A percentile compares a stretch with the other conserved stretches of the same genome.
phyloP scores from a whole-genome alignment of 1,140 invertebrate species.

The Drosophila nigrodunni region DNA sequence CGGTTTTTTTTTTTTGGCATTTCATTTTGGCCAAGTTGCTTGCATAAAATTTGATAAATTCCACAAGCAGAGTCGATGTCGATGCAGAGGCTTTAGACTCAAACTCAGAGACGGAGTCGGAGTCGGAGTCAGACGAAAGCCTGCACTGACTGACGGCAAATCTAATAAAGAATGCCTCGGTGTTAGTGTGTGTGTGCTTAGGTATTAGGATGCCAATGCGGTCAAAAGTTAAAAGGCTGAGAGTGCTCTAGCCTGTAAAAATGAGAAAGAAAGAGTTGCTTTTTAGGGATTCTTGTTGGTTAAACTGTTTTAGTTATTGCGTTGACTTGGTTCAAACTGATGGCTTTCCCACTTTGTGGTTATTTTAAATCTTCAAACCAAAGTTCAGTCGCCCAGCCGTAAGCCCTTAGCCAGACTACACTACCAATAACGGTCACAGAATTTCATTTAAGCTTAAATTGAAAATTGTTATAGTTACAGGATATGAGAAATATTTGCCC shows the following conservation, averaged over 20 bases:
- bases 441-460: slow-evolving; percentile 39
- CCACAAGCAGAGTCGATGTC: slow-evolving; percentile 15
- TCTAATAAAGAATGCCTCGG: slow-evolving; percentile 63
- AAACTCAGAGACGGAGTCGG: no score
- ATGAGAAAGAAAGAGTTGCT: slow-evolving; percentile 17
- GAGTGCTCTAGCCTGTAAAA: slow-evolving; percentile 47
- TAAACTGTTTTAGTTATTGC: slow-evolving; percentile 43
- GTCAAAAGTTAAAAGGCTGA: slow-evolving; percentile 60
- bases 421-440: slow-evolving; percentile 1
- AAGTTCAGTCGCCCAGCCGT: background rate
- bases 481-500: slow-evolving; percentile 16
- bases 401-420: background rate
- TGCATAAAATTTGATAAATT: slow-evolving; percentile 80
- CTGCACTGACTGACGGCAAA: slow-evolving; percentile 59
- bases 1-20: background rate
- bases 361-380: slow-evolving; percentile 38
- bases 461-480: slow-evolving; percentile 20
- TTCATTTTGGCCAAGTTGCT: slow-evolving; percentile 52
- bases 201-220: slow-evolving; percentile 44
- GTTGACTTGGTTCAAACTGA: slow-evolving; percentile 17
- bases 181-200: slow-evolving; percentile 11
- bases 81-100: background rate
- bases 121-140: background rate
- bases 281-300: slow-evolving; percentile 40
- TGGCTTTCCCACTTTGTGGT: slow-evolving; percentile 39